Conservation (phyloP, 1,140 invertebrate species). For the Apis dorsata region DNA sequence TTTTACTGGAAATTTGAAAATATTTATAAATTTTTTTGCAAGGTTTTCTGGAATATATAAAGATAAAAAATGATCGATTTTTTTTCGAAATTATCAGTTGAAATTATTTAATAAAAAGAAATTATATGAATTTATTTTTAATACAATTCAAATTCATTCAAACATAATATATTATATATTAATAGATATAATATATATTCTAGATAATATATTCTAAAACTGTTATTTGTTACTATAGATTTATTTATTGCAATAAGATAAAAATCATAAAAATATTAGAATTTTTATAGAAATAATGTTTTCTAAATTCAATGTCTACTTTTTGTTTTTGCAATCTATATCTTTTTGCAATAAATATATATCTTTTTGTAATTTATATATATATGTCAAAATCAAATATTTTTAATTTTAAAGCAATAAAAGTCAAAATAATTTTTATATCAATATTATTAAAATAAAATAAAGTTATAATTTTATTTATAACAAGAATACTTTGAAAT, state of each 20-base stretch:
- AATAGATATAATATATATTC: slow-evolving; percentile 19
- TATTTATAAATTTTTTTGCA: neutral
- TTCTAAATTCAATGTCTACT: neutral
- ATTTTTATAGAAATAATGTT: neutral
- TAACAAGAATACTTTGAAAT: too few species aligned
- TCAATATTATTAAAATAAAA: neutral
- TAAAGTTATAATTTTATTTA: neutral
- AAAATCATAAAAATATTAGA: neutral
- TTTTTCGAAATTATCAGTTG: neutral
- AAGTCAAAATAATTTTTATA: neutral
- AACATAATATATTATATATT: neutral
- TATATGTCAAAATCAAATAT: neutral
- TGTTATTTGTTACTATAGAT: slow-evolving; percentile 5
- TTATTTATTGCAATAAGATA: slow-evolving; percentile 15
- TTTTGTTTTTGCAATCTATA: neutral
- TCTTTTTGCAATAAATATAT: too few species aligned
- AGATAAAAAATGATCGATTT: neutral
- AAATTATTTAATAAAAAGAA: too few species aligned
- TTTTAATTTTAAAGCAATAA: neutral
- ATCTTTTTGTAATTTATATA: too few species aligned
- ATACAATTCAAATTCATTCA: neutral
- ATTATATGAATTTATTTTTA: neutral
- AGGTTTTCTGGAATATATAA: neutral
- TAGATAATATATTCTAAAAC: neutral
- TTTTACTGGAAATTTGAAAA: slow-evolving; percentile 6